Evolutionary conservation across 64 coral and sea anemone species (phyloP), one percentile per base, ranked within the genome.

Genomic region (Montipora capricornis): DNA sequence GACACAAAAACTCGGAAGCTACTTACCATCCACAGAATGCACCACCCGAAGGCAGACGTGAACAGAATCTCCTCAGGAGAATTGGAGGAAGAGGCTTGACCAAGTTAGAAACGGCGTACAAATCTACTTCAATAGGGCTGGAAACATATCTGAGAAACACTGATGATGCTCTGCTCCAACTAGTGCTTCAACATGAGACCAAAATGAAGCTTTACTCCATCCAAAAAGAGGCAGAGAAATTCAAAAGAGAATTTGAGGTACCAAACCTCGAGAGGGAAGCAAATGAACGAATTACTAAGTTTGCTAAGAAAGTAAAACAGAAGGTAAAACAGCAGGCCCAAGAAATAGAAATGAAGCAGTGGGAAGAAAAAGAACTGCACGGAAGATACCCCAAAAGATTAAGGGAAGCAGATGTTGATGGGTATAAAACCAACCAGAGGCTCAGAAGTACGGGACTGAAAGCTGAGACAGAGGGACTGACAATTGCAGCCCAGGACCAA

Each of bases 201-300:
- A 10, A 69, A 69, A 69, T 8, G 6, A 69, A 69, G 6, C 67
- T 69, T 69, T 69, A 69, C 67, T 69, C 67, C 67, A 69, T 69
- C 67, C 67, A 69, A 69, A 69, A 69, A 69, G 67, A 69, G n/a
- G 67, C 67, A 15, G 67, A 69, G 67, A 69, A 14, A 69, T 69
- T 69, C 13, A 14, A 4, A 15, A 20, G 67, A 69, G 67, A 69
- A 69, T 0, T 69, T 69, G 67, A 15, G 6, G 14, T 69, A 8
- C 7, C 67, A 69, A 69, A 69, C 66, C 66, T 69, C 12, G 66
- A 69, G 4, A 69, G 66, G 2, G 3, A 8, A 17, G 66, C 66
- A 69, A 20, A 20, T 69, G 67, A 69, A 14, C 67, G 7, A 10
- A 15, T 69, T 14, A 69, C 67, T 69, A 69, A 69, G 4, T 69